Base-by-base conservation (phyloP, 2,113 vertebrate genomes). In the Megatriorchis doriae region DNA sequence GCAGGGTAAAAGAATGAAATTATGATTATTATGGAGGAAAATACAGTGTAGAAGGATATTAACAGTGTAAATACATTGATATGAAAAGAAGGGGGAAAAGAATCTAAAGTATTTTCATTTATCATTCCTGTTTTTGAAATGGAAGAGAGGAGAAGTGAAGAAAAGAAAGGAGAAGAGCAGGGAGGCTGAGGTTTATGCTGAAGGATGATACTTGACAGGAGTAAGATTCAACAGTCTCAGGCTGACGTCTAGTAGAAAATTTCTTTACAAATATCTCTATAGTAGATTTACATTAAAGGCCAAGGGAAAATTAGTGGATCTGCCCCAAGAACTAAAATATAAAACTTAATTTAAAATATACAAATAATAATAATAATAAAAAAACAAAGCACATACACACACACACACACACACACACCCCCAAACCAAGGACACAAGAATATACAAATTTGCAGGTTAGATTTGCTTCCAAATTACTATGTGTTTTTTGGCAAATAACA, bases 341-440 rank as follows among this genome's bases (percentile, higher is more conserved):
- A 14, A 48, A 55, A 72, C 21, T 40, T 42, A 59, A 31, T 82
- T 61, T 47, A 45, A n/a, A 75, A 62, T 56, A 43, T 20, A 31
- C 1, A 81, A 36, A 66, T 31, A 82, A 48, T 47, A 42, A 43
- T 47, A 42, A 38, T 48, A 53, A 53, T 21, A 19, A 5, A 74
- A 40, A 26, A 7, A 1, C 7, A 7, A 13, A 27, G 18, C 5
- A 34, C 12, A 23, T 4, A 29, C 53, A 31, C 8, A 45, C 5
- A 40, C 10, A 11, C 40, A 40, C 0, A 2, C 6, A 5, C 10
- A n/a, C n/a, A n/a, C n/a, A n/a, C 40, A 10, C 10, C 40, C 40
- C 11, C 22, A 47, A 52, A 26, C 9, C 5, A 74, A 61, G 13
- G 21, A 19, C 13, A 79, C 6, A 58, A 43, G 40, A 52, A 68